Percentiles rank a stretch among this genome's conserved stretches.
phyloP scores from a whole-genome alignment of 1,140 invertebrate species.

The Aphaenogaster floridana region DNA sequence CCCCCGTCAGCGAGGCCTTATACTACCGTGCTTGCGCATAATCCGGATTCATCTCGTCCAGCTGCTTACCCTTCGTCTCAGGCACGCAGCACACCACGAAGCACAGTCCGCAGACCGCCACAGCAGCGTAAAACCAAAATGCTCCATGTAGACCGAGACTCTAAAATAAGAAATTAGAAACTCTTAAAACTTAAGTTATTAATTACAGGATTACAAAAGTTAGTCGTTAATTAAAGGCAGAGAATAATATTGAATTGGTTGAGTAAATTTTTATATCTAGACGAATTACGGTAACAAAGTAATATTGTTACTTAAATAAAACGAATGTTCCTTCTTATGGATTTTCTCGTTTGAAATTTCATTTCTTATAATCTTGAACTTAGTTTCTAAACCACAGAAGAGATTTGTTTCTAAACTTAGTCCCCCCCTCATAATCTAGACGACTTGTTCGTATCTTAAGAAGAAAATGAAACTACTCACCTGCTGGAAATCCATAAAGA shows the following conservation, averaged over 20 bases:
- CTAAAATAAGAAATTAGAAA: conserved; percentile 71
- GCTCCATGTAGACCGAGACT: conserved; percentile 92
- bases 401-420: not conserved
- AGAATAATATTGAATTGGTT: not conserved
- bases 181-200: not conserved
- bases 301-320: not conserved
- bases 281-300: not conserved
- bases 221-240: not conserved
- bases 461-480: conserved; percentile 69
- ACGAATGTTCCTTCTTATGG: not conserved
- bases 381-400: not conserved
- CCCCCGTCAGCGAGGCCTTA: conserved; percentile 86
- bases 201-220: not conserved
- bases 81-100: conserved; percentile 95
- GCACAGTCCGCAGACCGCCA: conserved; percentile 93
- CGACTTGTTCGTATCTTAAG: conserved; percentile 88
- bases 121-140: conserved; percentile 95
- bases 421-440: not conserved
- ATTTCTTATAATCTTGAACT: not conserved
- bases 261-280: not conserved
- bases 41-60: conserved; percentile 95
- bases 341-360: conserved; percentile 31
- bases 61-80: conserved; percentile 95
- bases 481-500: conserved; percentile 93
- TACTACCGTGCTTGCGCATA: conserved; percentile 88